phyloP scores from a whole-genome alignment of 2,113 vertebrate genomes.

The Chionodraco myersi region DNA sequence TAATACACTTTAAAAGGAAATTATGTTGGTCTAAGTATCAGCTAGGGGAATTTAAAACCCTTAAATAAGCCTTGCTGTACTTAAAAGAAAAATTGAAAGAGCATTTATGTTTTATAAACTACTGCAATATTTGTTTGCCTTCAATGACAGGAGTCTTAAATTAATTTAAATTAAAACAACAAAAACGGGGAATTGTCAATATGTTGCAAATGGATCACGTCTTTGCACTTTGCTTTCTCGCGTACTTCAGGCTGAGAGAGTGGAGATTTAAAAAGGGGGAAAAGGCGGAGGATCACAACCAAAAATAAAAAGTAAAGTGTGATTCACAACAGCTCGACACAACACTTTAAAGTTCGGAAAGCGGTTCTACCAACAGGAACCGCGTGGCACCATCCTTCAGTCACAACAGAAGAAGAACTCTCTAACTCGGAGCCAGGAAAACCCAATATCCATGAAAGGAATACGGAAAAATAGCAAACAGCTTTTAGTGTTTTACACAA shows the following conservation, averaged over 20 bases:
- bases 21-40: constrained; percentile 72
- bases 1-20: constrained; percentile 84
- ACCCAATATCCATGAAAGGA: constrained; percentile 59
- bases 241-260: constrained; percentile 19
- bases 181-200: constrained; percentile 51
- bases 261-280: constrained; percentile 34
- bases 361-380: constrained; percentile 68
- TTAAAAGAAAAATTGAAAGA: constrained; percentile 67
- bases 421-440: constrained; percentile 41
- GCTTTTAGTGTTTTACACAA: constrained; percentile 85
- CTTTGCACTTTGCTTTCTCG: constrained; percentile 49
- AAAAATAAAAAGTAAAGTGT: constrained; percentile 21
- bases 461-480: constrained; percentile 77
- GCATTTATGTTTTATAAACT: constrained; percentile 54
- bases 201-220: constrained; percentile 45
- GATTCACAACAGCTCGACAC: constrained; percentile 67
- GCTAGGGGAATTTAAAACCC: constrained; percentile 74
- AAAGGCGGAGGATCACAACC: constrained; percentile 40
- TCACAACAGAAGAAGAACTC: constrained; percentile 41
- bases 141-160: constrained; percentile 83
- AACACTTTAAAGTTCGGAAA: constrained; percentile 49
- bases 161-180: constrained; percentile 39
- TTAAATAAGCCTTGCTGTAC: constrained; percentile 71
- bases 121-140: constrained; percentile 79
- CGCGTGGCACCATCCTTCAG: constrained; percentile 57